Conservation (phyloP, 2,888 invertebrate species). For the Notocelia uddmanniana region DNA sequence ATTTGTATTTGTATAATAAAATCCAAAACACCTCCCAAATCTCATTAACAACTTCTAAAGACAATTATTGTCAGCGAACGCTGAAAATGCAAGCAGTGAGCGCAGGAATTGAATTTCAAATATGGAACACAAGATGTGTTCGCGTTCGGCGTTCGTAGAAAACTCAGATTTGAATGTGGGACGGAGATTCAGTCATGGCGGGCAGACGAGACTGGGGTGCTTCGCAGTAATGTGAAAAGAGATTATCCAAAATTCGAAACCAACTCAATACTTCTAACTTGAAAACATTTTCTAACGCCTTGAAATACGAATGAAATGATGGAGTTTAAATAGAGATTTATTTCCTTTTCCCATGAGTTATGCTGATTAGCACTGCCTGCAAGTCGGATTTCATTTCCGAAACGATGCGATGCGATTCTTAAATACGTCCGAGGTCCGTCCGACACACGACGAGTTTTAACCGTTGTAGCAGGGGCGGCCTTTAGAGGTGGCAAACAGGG, state of each 20-base stretch:
- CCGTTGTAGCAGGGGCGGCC: too few species aligned
- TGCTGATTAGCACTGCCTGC: too few species aligned
- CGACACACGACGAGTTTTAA: too few species aligned
- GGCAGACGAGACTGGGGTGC: conserved; percentile 49
- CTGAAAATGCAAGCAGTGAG: conserved; percentile 48
- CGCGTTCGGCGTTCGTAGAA: conserved; percentile 58
- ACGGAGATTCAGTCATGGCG: conserved; percentile 67
- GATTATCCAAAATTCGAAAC: background rate
- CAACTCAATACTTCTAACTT: background rate
- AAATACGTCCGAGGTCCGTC: too few species aligned
- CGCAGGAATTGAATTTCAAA: conserved; percentile 55
- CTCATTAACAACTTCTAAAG: conserved; percentile 26
- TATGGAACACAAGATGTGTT: conserved; percentile 59
- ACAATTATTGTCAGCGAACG: conserved; percentile 20
- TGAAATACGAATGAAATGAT: background rate
- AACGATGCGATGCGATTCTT: too few species aligned
- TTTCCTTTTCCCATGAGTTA: too few species aligned
- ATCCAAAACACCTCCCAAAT: background rate
- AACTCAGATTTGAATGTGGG: conserved; percentile 74
- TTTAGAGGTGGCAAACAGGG: too few species aligned
- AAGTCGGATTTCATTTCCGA: too few species aligned
- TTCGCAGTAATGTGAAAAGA: conserved; percentile 12
- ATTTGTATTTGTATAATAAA: too few species aligned
- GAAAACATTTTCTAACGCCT: background rate
- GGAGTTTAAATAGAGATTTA: too few species aligned